Evolutionary conservation across 2,113 vertebrate species (phyloP).

Genomic region (Syngnathus scovelli): DNA sequence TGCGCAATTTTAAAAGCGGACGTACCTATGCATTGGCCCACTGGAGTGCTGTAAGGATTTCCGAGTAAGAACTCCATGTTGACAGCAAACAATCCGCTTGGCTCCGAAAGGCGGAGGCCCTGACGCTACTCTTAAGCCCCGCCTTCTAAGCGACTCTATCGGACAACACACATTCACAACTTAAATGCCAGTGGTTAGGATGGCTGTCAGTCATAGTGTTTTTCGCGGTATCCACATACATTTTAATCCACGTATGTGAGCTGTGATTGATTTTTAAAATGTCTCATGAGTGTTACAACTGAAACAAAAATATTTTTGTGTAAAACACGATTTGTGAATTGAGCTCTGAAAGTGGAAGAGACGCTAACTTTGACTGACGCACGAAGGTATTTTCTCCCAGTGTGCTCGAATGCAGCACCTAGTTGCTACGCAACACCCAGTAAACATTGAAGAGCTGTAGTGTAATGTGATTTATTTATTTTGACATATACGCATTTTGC

Average conservation of each 20-base stretch:
- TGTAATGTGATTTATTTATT: neutral
- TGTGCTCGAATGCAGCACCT: conserved; percentile 38
- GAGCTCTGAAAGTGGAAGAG: neutral
- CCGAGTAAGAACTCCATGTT: conserved; percentile 98
- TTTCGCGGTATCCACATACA: conserved; percentile 22
- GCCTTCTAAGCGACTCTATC: conserved; percentile 39
- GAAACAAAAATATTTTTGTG: neutral
- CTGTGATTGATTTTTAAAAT: neutral
- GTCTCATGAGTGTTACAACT: neutral
- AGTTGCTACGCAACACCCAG: conserved; percentile 60
- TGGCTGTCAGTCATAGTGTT: conserved; percentile 23
- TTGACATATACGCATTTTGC: neutral
- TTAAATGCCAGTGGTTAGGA: conserved; percentile 1
- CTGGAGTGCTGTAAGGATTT: conserved; percentile 96
- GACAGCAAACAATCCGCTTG: conserved; percentile 77
- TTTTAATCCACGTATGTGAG: neutral
- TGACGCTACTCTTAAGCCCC: conserved; percentile 27
- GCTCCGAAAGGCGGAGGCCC: conserved; percentile 50
- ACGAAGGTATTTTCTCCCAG: neutral
- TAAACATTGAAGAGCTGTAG: conserved; percentile 21
- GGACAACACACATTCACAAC: conserved; percentile 8
- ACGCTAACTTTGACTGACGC: too few species aligned
- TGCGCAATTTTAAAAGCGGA: neutral
- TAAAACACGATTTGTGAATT: rapidly evolving
- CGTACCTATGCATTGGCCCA: conserved; percentile 92